phyloP scores from a whole-genome alignment of 2,888 invertebrate genomes.

The Prionchulus punctatus region DNA sequence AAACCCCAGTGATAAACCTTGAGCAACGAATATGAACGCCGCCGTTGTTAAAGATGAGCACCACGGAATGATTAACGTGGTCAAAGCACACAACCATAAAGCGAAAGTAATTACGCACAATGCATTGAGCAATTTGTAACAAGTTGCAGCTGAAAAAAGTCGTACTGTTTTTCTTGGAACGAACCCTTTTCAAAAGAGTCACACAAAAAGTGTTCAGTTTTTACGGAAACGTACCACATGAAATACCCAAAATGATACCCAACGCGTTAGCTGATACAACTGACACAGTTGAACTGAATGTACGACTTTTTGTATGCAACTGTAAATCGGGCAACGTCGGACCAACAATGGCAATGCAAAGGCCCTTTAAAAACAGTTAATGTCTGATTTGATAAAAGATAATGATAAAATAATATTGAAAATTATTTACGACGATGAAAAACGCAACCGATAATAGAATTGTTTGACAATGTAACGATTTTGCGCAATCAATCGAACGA shows the following conservation, averaged over 20 bases:
- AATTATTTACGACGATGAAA: no score
- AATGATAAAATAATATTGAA: no score
- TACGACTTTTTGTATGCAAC: neutral
- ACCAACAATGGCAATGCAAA: neutral
- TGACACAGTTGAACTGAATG: neutral
- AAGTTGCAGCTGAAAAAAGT: no score
- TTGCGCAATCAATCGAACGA: no score
- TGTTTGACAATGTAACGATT: no score
- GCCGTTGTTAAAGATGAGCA: neutral
- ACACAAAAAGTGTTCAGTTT: no score
- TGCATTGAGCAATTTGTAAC: neutral
- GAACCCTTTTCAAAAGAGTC: no score
- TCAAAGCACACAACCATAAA: no score
- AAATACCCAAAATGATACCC: neutral
- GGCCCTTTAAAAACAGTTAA: neutral
- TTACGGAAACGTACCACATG: neutral
- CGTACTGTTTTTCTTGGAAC: no score
- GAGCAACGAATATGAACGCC: neutral
- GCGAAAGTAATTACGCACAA: no score
- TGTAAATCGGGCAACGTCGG: neutral
- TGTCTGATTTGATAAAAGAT: no score
- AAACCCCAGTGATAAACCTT: neutral
- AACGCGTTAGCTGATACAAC: neutral
- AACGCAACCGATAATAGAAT: no score
- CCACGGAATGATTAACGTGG: neutral